These are phyloP conservation scores for Nycticebus coucang DNA, from an alignment of 2,113 vertebrate species.

Conservation along the genomic window DNA sequence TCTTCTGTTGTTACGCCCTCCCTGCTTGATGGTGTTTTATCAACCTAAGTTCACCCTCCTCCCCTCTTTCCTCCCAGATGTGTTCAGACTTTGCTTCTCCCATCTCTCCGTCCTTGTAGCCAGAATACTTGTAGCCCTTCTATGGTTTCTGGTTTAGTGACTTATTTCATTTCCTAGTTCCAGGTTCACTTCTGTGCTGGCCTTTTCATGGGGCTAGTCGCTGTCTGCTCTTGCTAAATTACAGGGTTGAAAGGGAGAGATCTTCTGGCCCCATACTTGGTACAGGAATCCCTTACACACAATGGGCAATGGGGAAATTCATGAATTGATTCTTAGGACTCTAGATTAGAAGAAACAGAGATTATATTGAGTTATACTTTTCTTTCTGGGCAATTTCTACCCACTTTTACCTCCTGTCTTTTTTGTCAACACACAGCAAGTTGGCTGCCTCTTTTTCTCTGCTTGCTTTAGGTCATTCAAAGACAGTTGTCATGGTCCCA, in stretches of 20 bases:
- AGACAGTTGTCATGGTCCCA: neutral
- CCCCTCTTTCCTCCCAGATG: neutral
- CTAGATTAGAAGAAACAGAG: neutral
- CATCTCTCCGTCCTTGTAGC: neutral
- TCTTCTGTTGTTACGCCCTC: accelerated
- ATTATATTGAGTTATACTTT: neutral
- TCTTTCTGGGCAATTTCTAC: neutral
- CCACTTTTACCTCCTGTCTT: neutral
- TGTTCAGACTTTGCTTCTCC: neutral
- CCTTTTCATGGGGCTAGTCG: neutral
- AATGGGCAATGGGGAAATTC: neutral
- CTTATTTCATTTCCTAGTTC: neutral
- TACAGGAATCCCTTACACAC: neutral
- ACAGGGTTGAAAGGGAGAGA: neutral
- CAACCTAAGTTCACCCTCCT: accelerated
- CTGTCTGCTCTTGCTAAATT: neutral
- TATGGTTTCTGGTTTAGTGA: neutral
- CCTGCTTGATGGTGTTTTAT: neutral
- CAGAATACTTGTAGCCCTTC: too few species aligned
- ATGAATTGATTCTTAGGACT: neutral
- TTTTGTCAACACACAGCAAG: neutral
- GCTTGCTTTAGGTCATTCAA: neutral
- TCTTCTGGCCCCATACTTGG: neutral
- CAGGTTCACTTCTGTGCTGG: neutral
- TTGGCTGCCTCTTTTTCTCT: neutral